Base-by-base conservation (phyloP, 2,113 vertebrate species). In the Platichthys flesus region DNA sequence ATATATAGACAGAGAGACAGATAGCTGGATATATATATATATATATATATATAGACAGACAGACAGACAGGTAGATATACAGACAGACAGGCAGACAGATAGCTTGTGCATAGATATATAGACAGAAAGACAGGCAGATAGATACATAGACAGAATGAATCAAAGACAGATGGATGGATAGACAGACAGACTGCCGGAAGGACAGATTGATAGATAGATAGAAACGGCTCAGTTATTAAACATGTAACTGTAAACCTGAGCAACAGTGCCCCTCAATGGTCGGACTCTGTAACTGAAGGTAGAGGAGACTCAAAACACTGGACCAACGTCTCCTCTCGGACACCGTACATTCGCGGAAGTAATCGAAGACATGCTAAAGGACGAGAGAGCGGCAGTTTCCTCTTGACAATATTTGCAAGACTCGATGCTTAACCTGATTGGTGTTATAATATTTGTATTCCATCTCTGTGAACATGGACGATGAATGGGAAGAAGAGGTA, bases 401-500 rank as follows among this genome's bases (percentile, higher is more conserved):
- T 15, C 2, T 35, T 1, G 0, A 4, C 37, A 20, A 13, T 56
- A 12, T 65, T 20, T 26, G 0, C 3, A 1, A 0, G 3, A 35
- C 1, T 16, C 21, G 3, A 40, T 2, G 28, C 54, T 42, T 12
- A 63, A 10, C 26, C 16, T 35, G 6, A 2, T 0, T 37, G 3
- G 5, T 31, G 7, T 0, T 1, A 0, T 0, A 6, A 16, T 60
- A 0, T 21, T 35, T 9, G 16, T 61, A 9, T 23, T 78, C 0
- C 18, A 65, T 18, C 45, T 21, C 2, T 45, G n/a, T 72, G 6
- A 60, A 20, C 3, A 95, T 94, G 94, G 94, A 93, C 0, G 94
- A 94, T 18, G 94, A 94, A 61, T 95, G 94, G 94, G 93, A 94
- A 65, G 94, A 95, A 58, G 92, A 95, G 92, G 93, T 94, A 85